Percentiles rank a stretch among this genome's conserved stretches.
Evolutionary conservation across 2,797 vertebrate genomes (phyloP).

Genomic region (Taenioides sp.): DNA sequence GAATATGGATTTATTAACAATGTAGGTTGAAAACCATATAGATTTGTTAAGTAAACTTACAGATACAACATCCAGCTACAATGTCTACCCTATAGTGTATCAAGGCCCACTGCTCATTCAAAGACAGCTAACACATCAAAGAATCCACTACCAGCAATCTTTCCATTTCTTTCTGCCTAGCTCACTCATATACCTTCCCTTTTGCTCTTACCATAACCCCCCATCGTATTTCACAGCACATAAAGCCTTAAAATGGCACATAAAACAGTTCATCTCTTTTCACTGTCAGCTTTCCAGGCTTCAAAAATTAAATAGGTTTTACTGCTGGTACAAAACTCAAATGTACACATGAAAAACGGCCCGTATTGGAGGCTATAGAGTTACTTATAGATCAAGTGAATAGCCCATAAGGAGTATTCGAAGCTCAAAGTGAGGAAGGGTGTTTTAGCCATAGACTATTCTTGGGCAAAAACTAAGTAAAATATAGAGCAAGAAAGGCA

Average conservation of each 20-base stretch:
- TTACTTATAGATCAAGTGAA: slow-evolving; percentile 51
- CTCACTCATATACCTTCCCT: slow-evolving; percentile 44
- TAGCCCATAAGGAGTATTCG: slow-evolving; percentile 28
- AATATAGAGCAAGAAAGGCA: slow-evolving; percentile 33
- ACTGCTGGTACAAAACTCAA: slow-evolving; percentile 80
- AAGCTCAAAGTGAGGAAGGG: slow-evolving; percentile 38
- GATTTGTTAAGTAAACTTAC: background rate
- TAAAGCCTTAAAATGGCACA: slow-evolving; percentile 84
- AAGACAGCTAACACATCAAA: slow-evolving; percentile 69
- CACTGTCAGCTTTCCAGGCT: slow-evolving; percentile 76
- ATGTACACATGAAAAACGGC: slow-evolving; percentile 61
- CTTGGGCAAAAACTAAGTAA: slow-evolving; percentile 13
- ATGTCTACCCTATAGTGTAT: slow-evolving; percentile 47
- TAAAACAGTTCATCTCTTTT: slow-evolving; percentile 86
- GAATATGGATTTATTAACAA: background rate
- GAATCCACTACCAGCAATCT: slow-evolving; percentile 56
- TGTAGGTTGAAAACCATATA: background rate
- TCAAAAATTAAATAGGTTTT: slow-evolving; percentile 82
- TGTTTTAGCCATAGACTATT: slow-evolving; percentile 19
- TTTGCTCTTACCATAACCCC: slow-evolving; percentile 70
- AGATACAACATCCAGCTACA: slow-evolving; percentile 41
- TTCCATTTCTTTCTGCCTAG: slow-evolving; percentile 41
- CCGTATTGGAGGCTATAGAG: slow-evolving; percentile 48
- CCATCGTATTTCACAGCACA: slow-evolving; percentile 81
- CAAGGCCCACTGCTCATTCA: slow-evolving; percentile 58